phyloP scores from a whole-genome alignment of 92 coral and sea anemone species.

The Heteractis magnifica region DNA sequence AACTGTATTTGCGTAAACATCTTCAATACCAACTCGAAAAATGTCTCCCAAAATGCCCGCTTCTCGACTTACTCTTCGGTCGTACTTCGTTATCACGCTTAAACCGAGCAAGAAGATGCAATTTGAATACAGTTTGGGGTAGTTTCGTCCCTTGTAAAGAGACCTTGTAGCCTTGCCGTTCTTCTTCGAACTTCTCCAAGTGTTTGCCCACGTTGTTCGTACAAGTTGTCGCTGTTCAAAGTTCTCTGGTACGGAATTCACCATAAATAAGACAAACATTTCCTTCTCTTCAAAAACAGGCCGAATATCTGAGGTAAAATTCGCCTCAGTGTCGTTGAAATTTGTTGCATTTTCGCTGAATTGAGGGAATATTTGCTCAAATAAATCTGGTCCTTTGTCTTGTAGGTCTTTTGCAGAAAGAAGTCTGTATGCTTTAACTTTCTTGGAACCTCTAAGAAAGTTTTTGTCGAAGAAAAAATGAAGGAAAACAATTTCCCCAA shows the following conservation, averaged over 20 bases:
- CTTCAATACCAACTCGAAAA: slow-evolving; percentile 30
- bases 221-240: slow-evolving; percentile 34
- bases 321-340: background rate
- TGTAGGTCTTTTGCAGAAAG: slow-evolving; percentile 35
- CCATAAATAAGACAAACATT: slow-evolving; percentile 37
- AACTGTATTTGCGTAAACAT: slow-evolving; percentile 23
- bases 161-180: slow-evolving; percentile 36
- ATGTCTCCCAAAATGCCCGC: slow-evolving; percentile 44
- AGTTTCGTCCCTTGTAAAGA: slow-evolving; percentile 26
- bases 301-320: slow-evolving; percentile 11
- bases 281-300: slow-evolving; percentile 34
- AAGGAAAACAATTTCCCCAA: slow-evolving; percentile 6
- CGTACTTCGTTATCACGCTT: slow-evolving; percentile 23
- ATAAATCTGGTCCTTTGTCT: slow-evolving; percentile 20
- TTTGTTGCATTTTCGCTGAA: background rate
- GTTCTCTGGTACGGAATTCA: slow-evolving; percentile 34
- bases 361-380: slow-evolving; percentile 25
- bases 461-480: slow-evolving; percentile 7
- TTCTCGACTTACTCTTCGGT: slow-evolving; percentile 29
- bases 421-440: slow-evolving; percentile 31
- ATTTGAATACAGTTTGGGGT: slow-evolving; percentile 9
- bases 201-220: slow-evolving; percentile 44
- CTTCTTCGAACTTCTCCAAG: slow-evolving; percentile 35
- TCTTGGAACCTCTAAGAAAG: background rate
- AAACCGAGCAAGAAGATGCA: slow-evolving; percentile 39